phyloP scores from a whole-genome alignment of 2,113 vertebrate species.

The Myiopsitta monachus region DNA sequence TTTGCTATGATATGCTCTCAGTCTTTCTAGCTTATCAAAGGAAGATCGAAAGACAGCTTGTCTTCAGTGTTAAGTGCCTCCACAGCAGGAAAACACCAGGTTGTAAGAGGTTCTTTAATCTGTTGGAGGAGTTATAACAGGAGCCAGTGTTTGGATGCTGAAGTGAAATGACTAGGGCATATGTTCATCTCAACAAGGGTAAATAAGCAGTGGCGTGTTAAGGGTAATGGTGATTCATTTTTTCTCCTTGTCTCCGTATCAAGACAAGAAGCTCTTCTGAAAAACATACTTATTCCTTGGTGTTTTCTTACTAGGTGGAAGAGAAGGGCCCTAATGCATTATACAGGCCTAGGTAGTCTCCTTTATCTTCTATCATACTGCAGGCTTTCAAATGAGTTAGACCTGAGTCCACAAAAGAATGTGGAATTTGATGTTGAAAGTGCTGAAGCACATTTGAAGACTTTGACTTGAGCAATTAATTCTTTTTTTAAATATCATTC shows the following conservation, averaged over 20 bases:
- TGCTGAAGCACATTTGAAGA: not conserved
- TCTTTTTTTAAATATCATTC: not conserved
- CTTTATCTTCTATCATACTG: not conserved
- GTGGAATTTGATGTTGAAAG: not conserved
- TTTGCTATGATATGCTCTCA: not conserved
- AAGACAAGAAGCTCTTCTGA: not conserved
- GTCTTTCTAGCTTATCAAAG: slow-evolving; percentile 15
- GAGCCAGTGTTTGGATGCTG: not conserved
- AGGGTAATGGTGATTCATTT: not conserved
- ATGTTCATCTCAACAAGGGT: slow-evolving; percentile 18
- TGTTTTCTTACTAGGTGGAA: not conserved
- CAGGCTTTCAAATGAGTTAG: not conserved
- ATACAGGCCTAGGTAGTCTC: not conserved
- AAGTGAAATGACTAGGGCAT: not conserved
- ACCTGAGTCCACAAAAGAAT: not conserved
- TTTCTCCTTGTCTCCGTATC: not conserved
- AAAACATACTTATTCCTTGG: not conserved
- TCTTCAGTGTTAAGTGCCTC: slow-evolving; percentile 20
- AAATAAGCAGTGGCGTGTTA: slow-evolving; percentile 17
- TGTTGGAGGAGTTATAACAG: not conserved
- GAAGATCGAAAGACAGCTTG: not conserved
- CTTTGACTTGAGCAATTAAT: not conserved
- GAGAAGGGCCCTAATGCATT: not conserved
- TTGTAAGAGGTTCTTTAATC: slow-evolving; percentile 41
- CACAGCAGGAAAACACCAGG: slow-evolving; percentile 4